phyloP scores from a whole-genome alignment of 2,888 invertebrate species.

The Endomychus coccineus region DNA sequence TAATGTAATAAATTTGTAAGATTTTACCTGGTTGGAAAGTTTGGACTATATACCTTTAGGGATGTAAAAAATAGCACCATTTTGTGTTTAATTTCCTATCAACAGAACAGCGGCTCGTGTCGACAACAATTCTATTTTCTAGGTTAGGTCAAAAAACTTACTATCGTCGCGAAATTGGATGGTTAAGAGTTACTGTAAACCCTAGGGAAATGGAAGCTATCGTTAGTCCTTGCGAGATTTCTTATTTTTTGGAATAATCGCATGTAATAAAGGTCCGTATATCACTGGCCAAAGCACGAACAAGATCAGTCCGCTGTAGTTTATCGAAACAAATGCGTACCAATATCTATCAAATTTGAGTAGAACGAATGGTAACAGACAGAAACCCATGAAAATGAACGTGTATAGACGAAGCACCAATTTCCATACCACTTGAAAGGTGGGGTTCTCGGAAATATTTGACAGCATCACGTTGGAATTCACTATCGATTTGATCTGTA shows the following conservation, averaged over 20 bases:
- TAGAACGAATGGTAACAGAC: slow-evolving; percentile 65
- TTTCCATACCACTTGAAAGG: slow-evolving; percentile 47
- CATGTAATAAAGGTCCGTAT: slow-evolving; percentile 44
- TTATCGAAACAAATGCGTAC: slow-evolving; percentile 54
- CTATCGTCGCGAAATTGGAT: too few relatives aligned
- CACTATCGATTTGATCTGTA: slow-evolving; percentile 51
- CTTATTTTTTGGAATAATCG: background rate
- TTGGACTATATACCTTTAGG: too few relatives aligned
- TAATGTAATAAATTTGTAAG: too few relatives aligned
- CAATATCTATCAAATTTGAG: slow-evolving; percentile 64
- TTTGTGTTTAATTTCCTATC: too few relatives aligned
- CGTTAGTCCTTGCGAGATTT: background rate
- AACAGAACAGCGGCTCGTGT: too few relatives aligned
- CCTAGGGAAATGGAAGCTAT: too few relatives aligned
- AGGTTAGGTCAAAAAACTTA: too few relatives aligned
- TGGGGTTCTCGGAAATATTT: slow-evolving; percentile 41
- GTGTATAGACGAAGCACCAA: slow-evolving; percentile 63
- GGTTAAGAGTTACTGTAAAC: too few relatives aligned
- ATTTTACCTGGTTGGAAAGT: too few relatives aligned
- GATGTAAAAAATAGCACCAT: too few relatives aligned
- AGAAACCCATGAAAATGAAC: slow-evolving; percentile 77
- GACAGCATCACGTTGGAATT: slow-evolving; percentile 47
- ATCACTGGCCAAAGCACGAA: slow-evolving; percentile 59
- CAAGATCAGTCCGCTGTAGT: slow-evolving; percentile 62
- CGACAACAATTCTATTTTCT: too few relatives aligned